Base-by-base conservation (phyloP, 2,888 invertebrate species). In the Archaeoteleia sp. region DNA sequence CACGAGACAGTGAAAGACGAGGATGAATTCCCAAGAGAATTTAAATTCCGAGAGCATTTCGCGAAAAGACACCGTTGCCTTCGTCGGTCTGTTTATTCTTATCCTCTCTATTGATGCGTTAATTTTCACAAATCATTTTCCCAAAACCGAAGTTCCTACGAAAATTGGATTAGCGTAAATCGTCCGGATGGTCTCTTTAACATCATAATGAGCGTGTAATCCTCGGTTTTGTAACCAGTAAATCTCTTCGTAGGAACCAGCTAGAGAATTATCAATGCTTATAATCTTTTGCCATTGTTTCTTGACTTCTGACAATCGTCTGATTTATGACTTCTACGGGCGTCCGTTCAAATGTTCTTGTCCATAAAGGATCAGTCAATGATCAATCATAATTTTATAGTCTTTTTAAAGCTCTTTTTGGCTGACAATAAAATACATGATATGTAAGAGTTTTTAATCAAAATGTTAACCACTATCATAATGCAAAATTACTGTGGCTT, bases 131-230 rank as follows among this genome's bases (percentile, higher is more conserved):
- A 17, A 35, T 45, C 37, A 12, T 8, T 25, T 37, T 23, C 37
- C 10, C 35, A 8, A 20, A 20, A 20, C 27, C 13, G 29, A 32
- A 15, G 15, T 40, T 55, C 35, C 48, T 51, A 39, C 20, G 46
- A 20, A 73, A 74, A 78, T 78, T 77, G 74, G 76, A 74, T 78
- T 74, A 75, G 69, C 34, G 8, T 54, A 74, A 71, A 65, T 60
- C 69, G 49, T 51, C 48, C 37, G 40, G 43, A 10, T 32, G 42
- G 32, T 10, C 67, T 78, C 71, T 74, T 76, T 71, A 76, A 57
- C 60, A 72, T 32, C 32, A 77, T 70, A 76, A 80, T 80, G 79
- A 79, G 69, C 53, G 35, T 72, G 66, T 70, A 70, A 75, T 73
- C 72, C 74, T 23, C 32, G 10, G 37, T 17, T 62, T 60, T 32